Evolutionary conservation across 2,888 invertebrate species (phyloP), one percentile per base, ranked within the genome.

Genomic region (Stenodema calcarata): DNA sequence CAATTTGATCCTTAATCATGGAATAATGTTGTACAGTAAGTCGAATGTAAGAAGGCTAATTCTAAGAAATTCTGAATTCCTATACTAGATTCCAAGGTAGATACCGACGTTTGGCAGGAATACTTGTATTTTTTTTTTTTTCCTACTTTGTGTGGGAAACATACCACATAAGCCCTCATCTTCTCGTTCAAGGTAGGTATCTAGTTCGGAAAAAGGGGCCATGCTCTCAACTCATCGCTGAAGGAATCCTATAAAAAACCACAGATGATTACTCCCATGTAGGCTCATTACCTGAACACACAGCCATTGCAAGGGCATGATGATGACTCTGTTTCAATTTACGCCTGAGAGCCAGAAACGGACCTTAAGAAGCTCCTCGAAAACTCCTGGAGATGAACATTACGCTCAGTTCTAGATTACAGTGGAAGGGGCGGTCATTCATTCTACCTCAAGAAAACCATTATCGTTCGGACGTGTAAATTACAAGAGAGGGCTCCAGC

Each of bases 381-480:
- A 69, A 82, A 6, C 82, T 35, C 41, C 41, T 11, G 18, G 41
- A 47, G 76, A 84, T 50, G 84, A 76, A 82, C 82, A 82, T 82
- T 69, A 80, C 86, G 42, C 69, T 80, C 86, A 54, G 69, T 69
- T 86, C 86, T 86, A 86, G 86, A 86, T 86, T 86, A 86, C 86
- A 86, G 75, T 86, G 44, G 73, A 42, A 79, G 80, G 54, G 78
- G 62, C 62, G 86, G 54, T 80, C 86, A 86, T 86, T 86, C 86
- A 86, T 86, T 86, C 80, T 80, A n/a, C 41, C 42, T 69, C 80
- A 30, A 50, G 69, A 69, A 76, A 76, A 75, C 86, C 86, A 86
- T 86, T 86, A 86, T 86, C 86, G 79, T 86, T 76, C 86, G 70
- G 86, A 86, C 86, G 86, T 86, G 86, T 86, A 86, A 86, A 86